These are phyloP conservation scores for Craseonycteris thonglongyai DNA, from an alignment of 2,113 vertebrate species.

Conservation along the genomic window DNA sequence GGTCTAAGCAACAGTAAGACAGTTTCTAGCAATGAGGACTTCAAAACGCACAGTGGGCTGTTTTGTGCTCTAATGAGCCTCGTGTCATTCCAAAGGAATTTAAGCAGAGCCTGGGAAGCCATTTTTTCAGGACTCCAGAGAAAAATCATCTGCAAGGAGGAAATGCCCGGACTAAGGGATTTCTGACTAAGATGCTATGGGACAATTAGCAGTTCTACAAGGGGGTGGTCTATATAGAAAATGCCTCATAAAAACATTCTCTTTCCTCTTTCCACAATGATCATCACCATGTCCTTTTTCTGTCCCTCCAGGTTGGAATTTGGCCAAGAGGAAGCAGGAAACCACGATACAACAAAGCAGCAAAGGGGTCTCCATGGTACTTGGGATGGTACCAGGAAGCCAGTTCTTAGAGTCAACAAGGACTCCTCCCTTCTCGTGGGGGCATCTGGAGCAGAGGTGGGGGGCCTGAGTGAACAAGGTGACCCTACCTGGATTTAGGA, in stretches of 20 bases:
- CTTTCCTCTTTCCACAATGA: background rate
- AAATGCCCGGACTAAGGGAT: background rate
- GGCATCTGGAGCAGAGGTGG: background rate
- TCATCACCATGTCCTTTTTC: background rate
- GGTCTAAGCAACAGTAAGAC: background rate
- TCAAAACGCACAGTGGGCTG: background rate
- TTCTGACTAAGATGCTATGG: background rate
- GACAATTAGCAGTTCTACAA: fast-evolving
- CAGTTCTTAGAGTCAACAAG: background rate
- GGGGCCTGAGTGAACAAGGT: fast-evolving
- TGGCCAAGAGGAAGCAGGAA: background rate
- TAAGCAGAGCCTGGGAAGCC: background rate
- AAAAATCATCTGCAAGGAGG: background rate
- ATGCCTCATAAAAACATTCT: background rate
- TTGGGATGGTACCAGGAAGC: fast-evolving
- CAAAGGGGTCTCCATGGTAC: fast-evolving
- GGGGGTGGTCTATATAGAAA: background rate
- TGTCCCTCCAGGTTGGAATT: fast-evolving
- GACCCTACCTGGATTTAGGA: constrained; percentile 90
- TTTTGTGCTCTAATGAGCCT: background rate
- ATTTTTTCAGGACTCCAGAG: background rate
- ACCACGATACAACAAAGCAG: background rate
- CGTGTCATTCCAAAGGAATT: background rate
- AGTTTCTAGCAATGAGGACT: background rate
- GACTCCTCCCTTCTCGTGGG: fast-evolving